These are phyloP conservation scores for Sinotaia quadrata DNA, from an alignment of 2,888 invertebrate species.

Conservation along the genomic window DNA sequence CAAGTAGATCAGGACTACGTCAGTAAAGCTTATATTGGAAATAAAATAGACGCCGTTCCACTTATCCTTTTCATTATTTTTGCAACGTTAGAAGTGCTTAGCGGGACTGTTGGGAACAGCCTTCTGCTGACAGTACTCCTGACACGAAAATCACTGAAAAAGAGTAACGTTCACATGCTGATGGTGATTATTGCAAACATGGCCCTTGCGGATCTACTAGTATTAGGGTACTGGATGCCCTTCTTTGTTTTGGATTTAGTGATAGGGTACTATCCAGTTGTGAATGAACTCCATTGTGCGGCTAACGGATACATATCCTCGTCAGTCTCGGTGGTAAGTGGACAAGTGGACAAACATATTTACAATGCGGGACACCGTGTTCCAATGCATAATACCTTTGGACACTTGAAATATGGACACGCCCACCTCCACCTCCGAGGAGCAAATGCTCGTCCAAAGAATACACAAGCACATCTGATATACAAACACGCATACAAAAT, in stretches of 20 bases:
- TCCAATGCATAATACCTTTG: too few relatives aligned
- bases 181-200: conserved; percentile 25
- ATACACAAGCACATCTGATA: too few relatives aligned
- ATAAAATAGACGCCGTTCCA: too few relatives aligned
- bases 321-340: not conserved
- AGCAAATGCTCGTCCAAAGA: too few relatives aligned
- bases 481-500: too few relatives aligned
- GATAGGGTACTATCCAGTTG: conserved; percentile 21
- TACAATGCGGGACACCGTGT: too few relatives aligned
- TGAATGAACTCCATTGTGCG: conserved; percentile 17
- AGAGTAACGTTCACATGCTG: conserved; percentile 19
- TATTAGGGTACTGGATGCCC: conserved; percentile 23
- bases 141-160: not conserved
- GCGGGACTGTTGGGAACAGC: conserved; percentile 7
- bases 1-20: too few relatives aligned
- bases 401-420: too few relatives aligned
- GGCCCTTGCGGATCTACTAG: conserved; percentile 25
- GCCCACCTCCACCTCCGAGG: too few relatives aligned
- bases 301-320: conserved; percentile 2
- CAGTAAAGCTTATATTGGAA: too few relatives aligned
- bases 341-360: too few relatives aligned
- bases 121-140: not conserved
- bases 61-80: conserved; percentile 3
- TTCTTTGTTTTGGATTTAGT: conserved; percentile 28
- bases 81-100: not conserved